Evolutionary conservation across 2,888 invertebrate genomes (phyloP).

Genomic region (Heliconius sara): DNA sequence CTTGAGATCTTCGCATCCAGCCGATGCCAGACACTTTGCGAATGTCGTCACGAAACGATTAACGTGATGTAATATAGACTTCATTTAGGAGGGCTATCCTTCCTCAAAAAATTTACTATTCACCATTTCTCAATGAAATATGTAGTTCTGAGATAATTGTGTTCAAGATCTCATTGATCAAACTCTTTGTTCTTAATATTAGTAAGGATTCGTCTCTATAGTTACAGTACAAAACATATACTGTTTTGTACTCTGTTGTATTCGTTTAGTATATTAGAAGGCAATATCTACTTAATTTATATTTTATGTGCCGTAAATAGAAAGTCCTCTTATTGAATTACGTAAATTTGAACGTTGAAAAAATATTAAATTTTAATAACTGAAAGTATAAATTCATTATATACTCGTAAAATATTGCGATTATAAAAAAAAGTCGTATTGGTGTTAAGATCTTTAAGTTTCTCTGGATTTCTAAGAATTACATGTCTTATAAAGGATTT

Average conservation of each 20-base stretch:
- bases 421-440: not conserved
- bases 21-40: too few species aligned
- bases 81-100: too few species aligned
- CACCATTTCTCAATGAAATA: too few species aligned
- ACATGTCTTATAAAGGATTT: not conserved
- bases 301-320: not conserved
- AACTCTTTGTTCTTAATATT: not conserved
- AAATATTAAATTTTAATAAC: not conserved
- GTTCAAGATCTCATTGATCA: not conserved
- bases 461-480: not conserved
- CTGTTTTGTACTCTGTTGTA: too few species aligned
- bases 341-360: not conserved
- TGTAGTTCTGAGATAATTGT: not conserved
- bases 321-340: not conserved
- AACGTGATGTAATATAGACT: too few species aligned
- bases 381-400: not conserved
- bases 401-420: not conserved
- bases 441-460: not conserved
- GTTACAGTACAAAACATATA: too few species aligned
- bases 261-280: not conserved
- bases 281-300: too few species aligned
- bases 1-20: too few species aligned
- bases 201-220: not conserved
- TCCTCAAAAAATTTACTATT: too few species aligned
- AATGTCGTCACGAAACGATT: too few species aligned